A percentile compares a stretch with the other conserved stretches of the same genome.
Conservation (phyloP, 2,888 invertebrate species). For the Pelosia muscerda region DNA sequence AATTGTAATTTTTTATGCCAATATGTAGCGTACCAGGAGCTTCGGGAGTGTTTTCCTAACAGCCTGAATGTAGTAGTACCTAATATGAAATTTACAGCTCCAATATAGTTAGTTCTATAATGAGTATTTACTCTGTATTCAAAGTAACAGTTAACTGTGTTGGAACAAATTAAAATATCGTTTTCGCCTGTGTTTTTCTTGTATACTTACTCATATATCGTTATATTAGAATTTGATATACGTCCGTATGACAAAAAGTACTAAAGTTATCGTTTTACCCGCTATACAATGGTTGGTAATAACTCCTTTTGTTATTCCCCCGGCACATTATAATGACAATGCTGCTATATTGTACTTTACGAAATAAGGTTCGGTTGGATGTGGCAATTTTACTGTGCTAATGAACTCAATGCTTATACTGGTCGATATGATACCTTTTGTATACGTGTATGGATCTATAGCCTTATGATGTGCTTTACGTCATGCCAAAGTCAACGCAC, state of each 20-base stretch:
- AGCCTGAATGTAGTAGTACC: too few species aligned
- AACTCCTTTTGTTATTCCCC: conserved; percentile 50
- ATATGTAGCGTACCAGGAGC: too few species aligned
- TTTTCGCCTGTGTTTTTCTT: not conserved
- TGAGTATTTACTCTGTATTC: not conserved
- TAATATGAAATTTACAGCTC: too few species aligned
- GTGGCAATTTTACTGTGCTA: conserved; percentile 41
- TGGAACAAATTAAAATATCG: not conserved
- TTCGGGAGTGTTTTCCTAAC: too few species aligned
- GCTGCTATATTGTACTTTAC: conserved; percentile 48
- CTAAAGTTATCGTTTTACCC: conserved; percentile 45
- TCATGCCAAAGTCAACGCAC: not conserved
- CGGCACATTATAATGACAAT: conserved; percentile 52
- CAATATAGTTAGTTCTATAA: too few species aligned
- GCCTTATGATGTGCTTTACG: not conserved
- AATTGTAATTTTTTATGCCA: too few species aligned
- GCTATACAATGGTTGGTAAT: conserved; percentile 52
- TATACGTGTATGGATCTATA: not conserved
- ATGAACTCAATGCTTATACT: conserved; percentile 32
- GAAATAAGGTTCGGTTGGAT: conserved; percentile 45
- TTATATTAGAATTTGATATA: conserved; percentile 27
- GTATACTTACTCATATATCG: not conserved
- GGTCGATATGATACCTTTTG: conserved; percentile 22
- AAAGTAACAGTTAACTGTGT: not conserved
- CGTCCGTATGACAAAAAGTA: conserved; percentile 48